Conservation (phyloP, 2,797 vertebrate genomes). For the Sebastes goodei region DNA sequence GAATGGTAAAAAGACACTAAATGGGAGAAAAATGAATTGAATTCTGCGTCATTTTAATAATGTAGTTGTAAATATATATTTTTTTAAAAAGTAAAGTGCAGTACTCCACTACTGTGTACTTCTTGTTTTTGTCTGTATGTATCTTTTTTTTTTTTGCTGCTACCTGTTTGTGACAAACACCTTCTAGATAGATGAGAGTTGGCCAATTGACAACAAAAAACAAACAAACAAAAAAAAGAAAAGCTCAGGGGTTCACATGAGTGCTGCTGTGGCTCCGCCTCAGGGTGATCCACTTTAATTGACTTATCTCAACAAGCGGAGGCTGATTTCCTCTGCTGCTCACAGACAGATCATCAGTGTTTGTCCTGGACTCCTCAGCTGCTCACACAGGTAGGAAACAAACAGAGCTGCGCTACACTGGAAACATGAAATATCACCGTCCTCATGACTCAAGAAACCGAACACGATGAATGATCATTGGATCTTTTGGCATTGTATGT, state of each 20-base stretch:
- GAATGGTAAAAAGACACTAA: too few species aligned
- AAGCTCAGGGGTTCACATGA: conserved; percentile 20
- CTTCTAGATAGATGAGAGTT: not conserved
- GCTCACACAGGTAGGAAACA: conserved; percentile 63
- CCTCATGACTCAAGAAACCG: not conserved
- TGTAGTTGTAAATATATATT: too few species aligned
- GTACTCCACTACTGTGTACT: not conserved
- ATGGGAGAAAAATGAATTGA: too few species aligned
- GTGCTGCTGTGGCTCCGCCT: conserved; percentile 50
- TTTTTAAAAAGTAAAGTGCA: not conserved
- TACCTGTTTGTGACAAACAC: not conserved
- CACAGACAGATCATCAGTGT: conserved; percentile 34
- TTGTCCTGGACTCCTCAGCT: conserved; percentile 19
- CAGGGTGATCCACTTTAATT: conserved; percentile 63
- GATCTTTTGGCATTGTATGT: not conserved
- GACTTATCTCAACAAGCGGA: conserved; percentile 61
- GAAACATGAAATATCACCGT: not conserved
- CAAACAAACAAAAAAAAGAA: not conserved
- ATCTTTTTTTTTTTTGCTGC: not conserved
- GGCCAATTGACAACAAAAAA: not conserved
- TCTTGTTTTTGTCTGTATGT: not conserved
- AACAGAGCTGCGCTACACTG: not conserved
- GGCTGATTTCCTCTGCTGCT: conserved; percentile 41
- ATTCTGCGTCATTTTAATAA: too few species aligned
- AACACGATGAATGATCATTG: not conserved